These are phyloP conservation scores for Haliclona indistincta DNA, from an alignment of 37 sponge, comb jelly and placozoan genomes.

Conservation along the genomic window DNA sequence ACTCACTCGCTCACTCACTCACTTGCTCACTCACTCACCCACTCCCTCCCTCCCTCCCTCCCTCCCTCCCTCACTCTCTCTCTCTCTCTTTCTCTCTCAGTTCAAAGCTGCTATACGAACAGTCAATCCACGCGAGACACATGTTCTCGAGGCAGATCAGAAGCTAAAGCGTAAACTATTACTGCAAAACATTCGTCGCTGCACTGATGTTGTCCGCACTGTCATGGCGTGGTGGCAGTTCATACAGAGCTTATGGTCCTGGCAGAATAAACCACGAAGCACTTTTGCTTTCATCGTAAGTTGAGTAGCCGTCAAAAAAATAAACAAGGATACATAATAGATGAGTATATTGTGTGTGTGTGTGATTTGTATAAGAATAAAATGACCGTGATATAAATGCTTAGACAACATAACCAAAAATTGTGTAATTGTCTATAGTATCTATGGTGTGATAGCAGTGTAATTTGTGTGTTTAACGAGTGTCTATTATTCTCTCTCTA, in stretches of 20 bases:
- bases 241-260: conserved; percentile 49
- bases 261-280: conserved; percentile 59
- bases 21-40: too few relatives aligned
- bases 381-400: neutral
- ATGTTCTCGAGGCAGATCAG: conserved; percentile 61
- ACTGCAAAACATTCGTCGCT: conserved; percentile 53
- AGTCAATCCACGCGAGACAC: conserved; percentile 77
- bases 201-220: conserved; percentile 31
- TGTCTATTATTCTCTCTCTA: conserved; percentile 30
- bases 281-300: conserved; percentile 65
- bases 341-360: neutral
- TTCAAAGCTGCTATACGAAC: conserved; percentile 74
- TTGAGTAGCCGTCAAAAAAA: too few relatives aligned
- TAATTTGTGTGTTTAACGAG: neutral
- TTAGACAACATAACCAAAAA: neutral
- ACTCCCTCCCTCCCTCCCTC: too few relatives aligned
- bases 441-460: neutral
- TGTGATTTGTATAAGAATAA: neutral
- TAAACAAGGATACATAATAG: too few relatives aligned
- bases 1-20: too few relatives aligned
- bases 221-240: conserved; percentile 30
- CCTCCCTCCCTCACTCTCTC: too few relatives aligned
- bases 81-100: neutral
- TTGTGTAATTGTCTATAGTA: too few relatives aligned
- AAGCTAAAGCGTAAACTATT: conserved; percentile 80